These are phyloP conservation scores for Drosophila anomelani DNA, from an alignment of 2,888 invertebrate genomes.

Conservation along the genomic window DNA sequence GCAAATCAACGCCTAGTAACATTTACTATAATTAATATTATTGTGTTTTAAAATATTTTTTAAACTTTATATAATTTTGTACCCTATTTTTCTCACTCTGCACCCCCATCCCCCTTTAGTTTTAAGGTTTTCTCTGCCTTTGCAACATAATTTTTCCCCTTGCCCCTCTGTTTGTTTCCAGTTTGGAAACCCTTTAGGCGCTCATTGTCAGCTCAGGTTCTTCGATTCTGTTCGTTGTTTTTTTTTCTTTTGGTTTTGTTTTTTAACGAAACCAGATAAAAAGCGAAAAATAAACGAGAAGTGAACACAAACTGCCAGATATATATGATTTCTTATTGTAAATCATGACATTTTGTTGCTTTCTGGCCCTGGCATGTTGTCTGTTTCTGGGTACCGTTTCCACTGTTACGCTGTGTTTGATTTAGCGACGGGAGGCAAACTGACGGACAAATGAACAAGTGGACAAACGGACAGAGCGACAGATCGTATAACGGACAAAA, in stretches of 20 bases:
- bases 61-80: background rate
- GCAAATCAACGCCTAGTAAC: background rate
- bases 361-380: slow-evolving; percentile 56
- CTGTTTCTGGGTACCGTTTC: slow-evolving; percentile 65
- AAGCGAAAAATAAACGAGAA: slow-evolving; percentile 47
- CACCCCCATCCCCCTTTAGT: slow-evolving; percentile 13
- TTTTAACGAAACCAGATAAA: slow-evolving; percentile 62
- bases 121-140: slow-evolving; percentile 50
- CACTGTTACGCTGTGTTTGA: slow-evolving; percentile 41
- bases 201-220: slow-evolving; percentile 74
- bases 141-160: slow-evolving; percentile 70
- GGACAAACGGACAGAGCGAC: background rate
- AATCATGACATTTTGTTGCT: slow-evolving; percentile 77
- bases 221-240: slow-evolving; percentile 31
- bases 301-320: slow-evolving; percentile 50
- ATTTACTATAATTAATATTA: too few relatives aligned
- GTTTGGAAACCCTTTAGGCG: slow-evolving; percentile 75
- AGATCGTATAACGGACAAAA: background rate
- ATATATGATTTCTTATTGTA: slow-evolving; percentile 76
- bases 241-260: slow-evolving; percentile 19
- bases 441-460: background rate
- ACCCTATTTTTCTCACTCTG: background rate
- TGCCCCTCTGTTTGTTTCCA: slow-evolving; percentile 59
- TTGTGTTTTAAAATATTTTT: background rate
- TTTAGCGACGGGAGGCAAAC: slow-evolving; percentile 42